A percentile compares a stretch with the other conserved stretches of the same genome.
phyloP scores from a whole-genome alignment of 2,797 vertebrate species.

The Sebastes jordani region DNA sequence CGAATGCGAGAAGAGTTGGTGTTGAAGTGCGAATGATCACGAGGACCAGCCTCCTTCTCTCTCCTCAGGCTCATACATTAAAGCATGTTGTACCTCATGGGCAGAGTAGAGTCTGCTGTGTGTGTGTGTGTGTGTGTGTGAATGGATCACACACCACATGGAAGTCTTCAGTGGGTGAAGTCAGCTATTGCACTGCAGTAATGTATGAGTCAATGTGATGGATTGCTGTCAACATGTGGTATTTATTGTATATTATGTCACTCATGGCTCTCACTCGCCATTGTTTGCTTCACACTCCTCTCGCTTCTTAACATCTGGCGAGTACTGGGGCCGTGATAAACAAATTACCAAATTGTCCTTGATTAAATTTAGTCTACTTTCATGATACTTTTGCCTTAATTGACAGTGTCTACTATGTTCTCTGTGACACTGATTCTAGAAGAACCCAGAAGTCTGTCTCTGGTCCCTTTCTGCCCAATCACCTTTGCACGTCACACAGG shows the following conservation, averaged over 20 bases:
- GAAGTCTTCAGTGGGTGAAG: slow-evolving; percentile 47
- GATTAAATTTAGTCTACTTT: not conserved
- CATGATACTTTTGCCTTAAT: not conserved
- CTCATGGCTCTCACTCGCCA: slow-evolving; percentile 8
- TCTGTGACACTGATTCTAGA: not conserved
- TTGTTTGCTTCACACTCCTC: slow-evolving; percentile 40
- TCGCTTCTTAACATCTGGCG: slow-evolving; percentile 58
- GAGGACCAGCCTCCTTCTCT: slow-evolving; percentile 1
- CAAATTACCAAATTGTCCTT: not conserved
- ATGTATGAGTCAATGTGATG: slow-evolving; percentile 45
- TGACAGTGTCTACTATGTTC: not conserved
- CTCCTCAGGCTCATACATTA: slow-evolving; percentile 5
- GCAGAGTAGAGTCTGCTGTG: slow-evolving; percentile 5
- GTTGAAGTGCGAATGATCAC: slow-evolving; percentile 50
- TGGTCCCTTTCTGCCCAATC: not conserved
- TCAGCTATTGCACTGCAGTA: slow-evolving; percentile 42
- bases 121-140: not conserved
- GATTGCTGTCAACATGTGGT: slow-evolving; percentile 53
- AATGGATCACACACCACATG: slow-evolving; percentile 41
- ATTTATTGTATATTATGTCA: slow-evolving; percentile 45
- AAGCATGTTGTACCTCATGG: slow-evolving; percentile 10
- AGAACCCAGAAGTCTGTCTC: not conserved
- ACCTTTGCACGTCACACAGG: not conserved
- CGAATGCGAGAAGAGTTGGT: slow-evolving; percentile 41
- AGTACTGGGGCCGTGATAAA: not conserved